phyloP scores from a whole-genome alignment of 2,113 vertebrate genomes.

The Clupea harengus region DNA sequence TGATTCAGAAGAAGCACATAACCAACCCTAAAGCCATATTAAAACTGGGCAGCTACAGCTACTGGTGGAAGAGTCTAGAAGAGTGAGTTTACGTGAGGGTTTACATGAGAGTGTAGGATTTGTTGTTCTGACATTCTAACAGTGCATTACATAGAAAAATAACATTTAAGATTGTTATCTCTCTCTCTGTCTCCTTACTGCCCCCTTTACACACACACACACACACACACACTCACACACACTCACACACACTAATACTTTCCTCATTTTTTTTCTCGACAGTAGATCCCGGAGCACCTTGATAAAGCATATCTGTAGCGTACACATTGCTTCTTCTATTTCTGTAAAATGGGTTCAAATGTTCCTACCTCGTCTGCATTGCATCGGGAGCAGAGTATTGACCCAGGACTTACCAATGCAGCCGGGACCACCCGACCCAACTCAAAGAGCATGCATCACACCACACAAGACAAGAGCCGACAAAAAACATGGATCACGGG shows the following conservation, averaged over 20 bases:
- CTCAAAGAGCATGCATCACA: constrained; percentile 71
- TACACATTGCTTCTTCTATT: neutral
- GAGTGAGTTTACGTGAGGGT: neutral
- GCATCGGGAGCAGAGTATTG: constrained; percentile 63
- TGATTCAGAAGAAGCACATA: constrained; percentile 16
- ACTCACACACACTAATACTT: constrained; percentile 17
- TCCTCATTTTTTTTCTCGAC: constrained; percentile 23
- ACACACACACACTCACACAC: constrained; percentile 14
- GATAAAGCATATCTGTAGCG: neutral
- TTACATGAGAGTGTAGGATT: neutral
- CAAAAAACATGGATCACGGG: constrained; percentile 40
- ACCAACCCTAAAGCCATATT: neutral
- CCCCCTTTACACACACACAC: neutral
- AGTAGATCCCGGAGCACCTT: neutral
- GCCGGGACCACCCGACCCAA: constrained; percentile 64
- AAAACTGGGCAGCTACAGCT: neutral
- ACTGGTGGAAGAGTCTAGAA: neutral
- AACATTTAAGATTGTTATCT: neutral
- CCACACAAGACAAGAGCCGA: constrained; percentile 50
- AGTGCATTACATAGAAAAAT: constrained; percentile 4
- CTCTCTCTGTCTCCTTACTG: neutral
- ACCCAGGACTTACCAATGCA: constrained; percentile 73
- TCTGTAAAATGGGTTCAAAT: constrained; percentile 16
- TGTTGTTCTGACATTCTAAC: neutral
- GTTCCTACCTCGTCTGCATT: constrained; percentile 72